These are phyloP conservation scores for Aphelinus certus DNA, from an alignment of 1,140 invertebrate genomes.

Conservation along the genomic window DNA sequence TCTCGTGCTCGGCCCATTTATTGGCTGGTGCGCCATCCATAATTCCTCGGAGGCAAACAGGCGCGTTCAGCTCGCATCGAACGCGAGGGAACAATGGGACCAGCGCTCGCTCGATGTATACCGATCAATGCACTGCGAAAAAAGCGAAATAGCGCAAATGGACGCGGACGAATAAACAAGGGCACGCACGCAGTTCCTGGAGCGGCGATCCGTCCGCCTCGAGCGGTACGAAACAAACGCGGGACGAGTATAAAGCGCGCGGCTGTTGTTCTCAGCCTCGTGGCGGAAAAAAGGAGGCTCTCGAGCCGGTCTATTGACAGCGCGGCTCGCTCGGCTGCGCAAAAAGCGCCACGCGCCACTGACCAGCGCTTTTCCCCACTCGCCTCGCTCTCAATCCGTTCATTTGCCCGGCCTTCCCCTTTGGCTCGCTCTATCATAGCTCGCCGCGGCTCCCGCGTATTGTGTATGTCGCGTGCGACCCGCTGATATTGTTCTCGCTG, in stretches of 20 bases:
- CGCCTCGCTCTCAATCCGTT: constrained; percentile 12
- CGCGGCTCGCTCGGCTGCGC: constrained; percentile 41
- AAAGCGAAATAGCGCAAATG: constrained; percentile 30
- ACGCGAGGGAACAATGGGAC: neutral
- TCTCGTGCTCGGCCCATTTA: neutral
- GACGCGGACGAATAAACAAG: constrained; percentile 44
- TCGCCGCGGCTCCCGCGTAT: neutral
- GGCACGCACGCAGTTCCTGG: constrained; percentile 36
- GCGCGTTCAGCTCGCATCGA: neutral
- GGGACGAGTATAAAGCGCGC: constrained; percentile 55
- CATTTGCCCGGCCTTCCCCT: constrained; percentile 7
- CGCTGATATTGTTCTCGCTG: neutral
- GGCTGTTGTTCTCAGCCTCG: constrained; percentile 51
- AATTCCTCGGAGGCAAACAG: constrained; percentile 25
- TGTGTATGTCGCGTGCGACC: neutral
- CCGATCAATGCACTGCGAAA: too few relatives aligned
- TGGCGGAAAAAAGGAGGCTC: constrained; percentile 48
- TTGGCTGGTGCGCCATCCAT: constrained; percentile 16
- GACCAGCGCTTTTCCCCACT: constrained; percentile 45
- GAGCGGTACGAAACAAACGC: constrained; percentile 57
- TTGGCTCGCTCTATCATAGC: constrained; percentile 7
- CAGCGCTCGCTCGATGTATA: too few relatives aligned
- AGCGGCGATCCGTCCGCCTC: constrained; percentile 48
- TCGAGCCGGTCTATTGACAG: constrained; percentile 53
- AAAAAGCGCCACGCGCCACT: constrained; percentile 44